These are phyloP conservation scores for Drosophila auraria DNA, from an alignment of 1,140 invertebrate species.

Conservation along the genomic window DNA sequence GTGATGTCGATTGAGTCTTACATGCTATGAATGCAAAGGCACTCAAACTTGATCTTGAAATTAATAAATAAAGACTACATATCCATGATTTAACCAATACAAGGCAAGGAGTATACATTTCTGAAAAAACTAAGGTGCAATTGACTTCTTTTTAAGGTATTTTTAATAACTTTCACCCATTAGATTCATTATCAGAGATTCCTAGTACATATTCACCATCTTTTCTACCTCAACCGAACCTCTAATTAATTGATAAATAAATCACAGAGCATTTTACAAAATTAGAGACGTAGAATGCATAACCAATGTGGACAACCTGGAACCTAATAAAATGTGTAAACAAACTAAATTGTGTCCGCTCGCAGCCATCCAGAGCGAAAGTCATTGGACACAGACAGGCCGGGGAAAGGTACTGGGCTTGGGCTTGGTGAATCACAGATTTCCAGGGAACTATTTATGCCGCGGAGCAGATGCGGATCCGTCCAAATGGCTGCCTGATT, in stretches of 20 bases:
- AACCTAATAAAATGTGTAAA: slow-evolving; percentile 43
- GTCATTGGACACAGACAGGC: slow-evolving; percentile 54
- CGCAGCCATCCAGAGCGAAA: slow-evolving; percentile 53
- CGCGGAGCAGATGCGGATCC: slow-evolving; percentile 17
- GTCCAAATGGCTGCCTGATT: slow-evolving; percentile 52
- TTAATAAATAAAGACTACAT: background rate
- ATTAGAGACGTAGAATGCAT: slow-evolving; percentile 17
- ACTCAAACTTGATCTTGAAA: background rate
- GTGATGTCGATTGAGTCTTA: background rate
- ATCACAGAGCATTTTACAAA: background rate
- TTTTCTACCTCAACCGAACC: background rate
- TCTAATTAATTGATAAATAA: slow-evolving; percentile 13
- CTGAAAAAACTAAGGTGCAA: background rate
- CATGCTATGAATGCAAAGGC: too few relatives aligned
- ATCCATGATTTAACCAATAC: background rate
- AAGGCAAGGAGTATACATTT: background rate
- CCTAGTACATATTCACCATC: background rate
- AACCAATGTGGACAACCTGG: slow-evolving; percentile 19
- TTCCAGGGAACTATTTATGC: slow-evolving; percentile 21
- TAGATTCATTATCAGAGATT: background rate
- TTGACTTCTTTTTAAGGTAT: background rate
- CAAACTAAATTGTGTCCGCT: slow-evolving; percentile 35
- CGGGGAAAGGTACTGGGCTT: background rate
- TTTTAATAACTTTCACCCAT: background rate
- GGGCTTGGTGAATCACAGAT: slow-evolving; percentile 23